A percentile compares a stretch with the other conserved stretches of the same genome.
These are phyloP conservation scores for Patagioenas fasciata DNA, from an alignment of 2,113 vertebrate genomes.

Conservation along the genomic window DNA sequence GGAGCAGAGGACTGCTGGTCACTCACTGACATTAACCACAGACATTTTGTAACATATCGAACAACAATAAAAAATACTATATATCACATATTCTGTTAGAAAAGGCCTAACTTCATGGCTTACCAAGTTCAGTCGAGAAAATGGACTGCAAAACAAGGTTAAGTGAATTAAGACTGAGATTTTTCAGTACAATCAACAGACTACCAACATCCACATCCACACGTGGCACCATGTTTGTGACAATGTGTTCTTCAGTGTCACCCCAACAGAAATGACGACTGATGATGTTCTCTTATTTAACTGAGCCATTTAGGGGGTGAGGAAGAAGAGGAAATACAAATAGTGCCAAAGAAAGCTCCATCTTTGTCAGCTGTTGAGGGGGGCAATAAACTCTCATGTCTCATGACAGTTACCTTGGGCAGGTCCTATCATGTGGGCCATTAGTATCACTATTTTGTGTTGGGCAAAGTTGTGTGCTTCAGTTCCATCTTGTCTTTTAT, in stretches of 20 bases:
- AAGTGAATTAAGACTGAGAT: neutral
- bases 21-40: neutral
- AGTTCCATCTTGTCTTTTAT: neutral
- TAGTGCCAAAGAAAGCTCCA: neutral
- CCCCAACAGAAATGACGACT: neutral
- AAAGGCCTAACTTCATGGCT: neutral
- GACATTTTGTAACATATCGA: neutral
- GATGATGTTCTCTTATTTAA: neutral
- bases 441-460: neutral
- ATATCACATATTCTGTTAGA: neutral
- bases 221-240: neutral
- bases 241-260: neutral
- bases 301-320: neutral
- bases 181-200: neutral
- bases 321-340: neutral
- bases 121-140: neutral
- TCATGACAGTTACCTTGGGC: rapidly evolving
- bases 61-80: neutral
- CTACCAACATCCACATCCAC: neutral
- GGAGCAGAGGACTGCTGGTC: neutral
- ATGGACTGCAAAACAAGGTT: neutral
- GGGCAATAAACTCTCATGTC: neutral
- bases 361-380: neutral
- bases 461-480: neutral
- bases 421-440: neutral